Evolutionary conservation across 2,113 vertebrate genomes (phyloP).

Genomic region (Struthio camelus): DNA sequence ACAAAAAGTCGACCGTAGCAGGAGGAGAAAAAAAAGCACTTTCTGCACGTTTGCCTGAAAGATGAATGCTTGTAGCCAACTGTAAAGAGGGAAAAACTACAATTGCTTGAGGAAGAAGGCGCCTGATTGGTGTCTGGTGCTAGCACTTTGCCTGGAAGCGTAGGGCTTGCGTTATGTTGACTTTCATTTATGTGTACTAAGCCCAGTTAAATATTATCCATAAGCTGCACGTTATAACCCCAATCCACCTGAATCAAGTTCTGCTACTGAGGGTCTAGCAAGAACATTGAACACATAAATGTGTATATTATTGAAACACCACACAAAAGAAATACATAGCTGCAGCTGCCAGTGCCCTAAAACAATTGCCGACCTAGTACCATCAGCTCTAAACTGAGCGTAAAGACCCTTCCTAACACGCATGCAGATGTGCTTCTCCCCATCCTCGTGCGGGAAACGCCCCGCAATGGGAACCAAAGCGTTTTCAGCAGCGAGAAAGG

Average conservation of each 20-base stretch:
- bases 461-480: rapidly evolving
- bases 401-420: background rate
- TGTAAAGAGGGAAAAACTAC: background rate
- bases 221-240: background rate
- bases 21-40: background rate
- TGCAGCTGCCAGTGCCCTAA: background rate
- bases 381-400: background rate
- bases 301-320: background rate
- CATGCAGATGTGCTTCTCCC: background rate
- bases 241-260: background rate
- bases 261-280: background rate
- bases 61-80: background rate
- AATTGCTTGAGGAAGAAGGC: background rate
- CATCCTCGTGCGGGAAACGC: background rate
- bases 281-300: background rate
- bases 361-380: background rate
- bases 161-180: background rate
- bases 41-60: rapidly evolving
- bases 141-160: background rate
- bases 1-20: background rate
- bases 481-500: background rate
- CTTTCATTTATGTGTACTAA: background rate
- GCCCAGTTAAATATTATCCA: background rate
- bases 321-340: background rate
- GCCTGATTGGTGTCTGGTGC: background rate